phyloP scores from a whole-genome alignment of 2,888 invertebrate genomes.

The Dryobota labecula region DNA sequence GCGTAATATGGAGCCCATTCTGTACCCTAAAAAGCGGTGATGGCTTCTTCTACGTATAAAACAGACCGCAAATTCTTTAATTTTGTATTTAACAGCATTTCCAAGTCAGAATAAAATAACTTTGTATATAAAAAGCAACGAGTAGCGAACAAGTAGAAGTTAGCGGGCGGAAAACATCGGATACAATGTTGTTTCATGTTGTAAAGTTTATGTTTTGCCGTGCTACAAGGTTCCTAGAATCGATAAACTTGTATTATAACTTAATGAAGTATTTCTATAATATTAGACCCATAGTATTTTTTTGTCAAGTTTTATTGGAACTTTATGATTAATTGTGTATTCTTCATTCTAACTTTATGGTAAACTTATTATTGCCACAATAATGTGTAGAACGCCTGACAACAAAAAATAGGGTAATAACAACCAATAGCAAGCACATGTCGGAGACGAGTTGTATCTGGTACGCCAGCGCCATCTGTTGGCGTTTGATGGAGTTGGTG shows the following conservation, averaged over 20 bases:
- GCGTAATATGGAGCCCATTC: not conserved
- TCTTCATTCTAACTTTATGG: no score
- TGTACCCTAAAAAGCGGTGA: not conserved
- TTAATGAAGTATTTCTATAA: no score
- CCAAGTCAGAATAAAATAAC: not conserved
- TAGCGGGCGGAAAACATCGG: not conserved
- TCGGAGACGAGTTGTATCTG: no score
- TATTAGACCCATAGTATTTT: not conserved
- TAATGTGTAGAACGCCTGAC: no score
- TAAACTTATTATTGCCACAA: no score
- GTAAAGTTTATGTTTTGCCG: conserved; percentile 1
- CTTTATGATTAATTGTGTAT: no score
- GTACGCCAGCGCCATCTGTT: no score
- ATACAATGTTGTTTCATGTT: conserved; percentile 2
- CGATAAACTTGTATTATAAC: not conserved
- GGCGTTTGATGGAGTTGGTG: no score
- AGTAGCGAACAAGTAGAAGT: conserved; percentile 1
- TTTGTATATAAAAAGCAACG: conserved; percentile 16
- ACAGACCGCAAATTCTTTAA: not conserved
- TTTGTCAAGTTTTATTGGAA: not conserved
- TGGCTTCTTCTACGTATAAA: not conserved
- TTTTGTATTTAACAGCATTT: conserved; percentile 2
- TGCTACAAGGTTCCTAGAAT: not conserved
- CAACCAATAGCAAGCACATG: not conserved
- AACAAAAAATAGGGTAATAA: not conserved